Evolutionary conservation across 2,113 vertebrate species (phyloP), one percentile per base, ranked within the genome.

Genomic region (Pitta sordida): DNA sequence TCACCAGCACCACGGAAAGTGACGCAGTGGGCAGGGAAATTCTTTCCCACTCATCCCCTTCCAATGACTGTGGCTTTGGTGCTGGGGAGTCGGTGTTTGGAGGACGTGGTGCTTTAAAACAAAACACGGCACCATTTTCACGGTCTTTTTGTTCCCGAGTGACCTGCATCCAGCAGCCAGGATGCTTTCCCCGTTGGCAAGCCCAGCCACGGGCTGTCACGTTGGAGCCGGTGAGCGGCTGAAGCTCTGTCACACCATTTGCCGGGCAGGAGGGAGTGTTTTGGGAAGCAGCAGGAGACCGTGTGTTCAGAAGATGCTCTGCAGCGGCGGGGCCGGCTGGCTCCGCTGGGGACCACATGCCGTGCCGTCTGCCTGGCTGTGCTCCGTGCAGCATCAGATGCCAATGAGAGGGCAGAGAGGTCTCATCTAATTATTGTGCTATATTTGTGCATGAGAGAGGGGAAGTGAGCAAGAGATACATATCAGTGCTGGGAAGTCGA

Each of bases 81-180:
- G 1, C 23, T 22, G 21, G 15, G 46, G 11, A 36, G 10, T 14
- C 2, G 6, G 10, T 7, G 27, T n/a, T 16, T 51, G 62, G n/a
- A 55, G 62, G 21, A 39, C 32, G 11, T 1, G 0, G 5, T 17
- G 46, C 82, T 48, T 44, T n/a, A 27, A 67, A 59, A 10, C 13
- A 26, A 26, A 7, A 23, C 3, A 11, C 0, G 0, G 30, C 19
- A 30, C 30, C 36, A 6, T 13, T 0, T 0, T 2, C 11, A 6
- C 0, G 0, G 7, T 26, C 59, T 53, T 36, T 46, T 68, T 13
- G 22, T 18, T 23, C 12, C 34, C 6, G 23, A 22, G n/a, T 19
- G 37, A 5, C n/a, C 36, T 26, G 6, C 29, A 17, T 2, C 37
- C 37, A 32, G 53, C 36, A 62, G 64, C 67, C 74, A 58, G n/a